Evolutionary conservation across 2,888 invertebrate genomes (phyloP), one percentile per base, ranked within the genome.

Genomic region (Bellardia bayeri): DNA sequence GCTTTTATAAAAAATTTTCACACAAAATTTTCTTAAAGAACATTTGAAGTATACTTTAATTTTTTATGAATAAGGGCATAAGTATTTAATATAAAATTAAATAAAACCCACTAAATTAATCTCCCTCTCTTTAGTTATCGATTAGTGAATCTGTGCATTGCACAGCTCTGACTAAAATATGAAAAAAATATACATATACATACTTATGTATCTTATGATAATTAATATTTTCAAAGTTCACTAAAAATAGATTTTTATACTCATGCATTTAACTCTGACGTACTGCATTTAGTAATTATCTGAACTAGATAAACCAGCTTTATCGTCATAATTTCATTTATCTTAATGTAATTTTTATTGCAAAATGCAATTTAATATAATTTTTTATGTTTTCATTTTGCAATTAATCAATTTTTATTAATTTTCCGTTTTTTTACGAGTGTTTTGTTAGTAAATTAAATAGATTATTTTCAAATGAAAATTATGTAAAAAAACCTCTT

Each of bases 281-380:
- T 37, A 37, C 23, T 11, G 51, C 14, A 51, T 23, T 37, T 3
- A 37, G 5, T 37, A 23, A 78, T 78, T 54, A 58, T 56, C n/a
- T 78, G 37, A 16, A 61, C n/a, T 56, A 69, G 45, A 68, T 45
- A 33, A 37, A 33, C 45, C 30, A 68, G 45, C 33, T 45, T 30
- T 42, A 42, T 42, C 33, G 11, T 66, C 66, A 42, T 68, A 45
- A 69, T 45, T 69, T 45, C 33, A 11, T 68, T 54, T 79, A 68
- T 78, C 16, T 68, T 7, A 71, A 71, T 63, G 71, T 51, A 71
- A 71, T 54, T 80, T 80, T 80, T 63, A 63, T 80, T 54, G 63
- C 40, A 49, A 81, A 81, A 81, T 56, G 23, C 72, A 66, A 74
- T 74, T 66, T 74, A 54, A 69, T 68, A 45, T 54, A 66, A 45